Evolutionary conservation across 2,113 vertebrate species (phyloP).

Genomic region (Plecotus auritus): DNA sequence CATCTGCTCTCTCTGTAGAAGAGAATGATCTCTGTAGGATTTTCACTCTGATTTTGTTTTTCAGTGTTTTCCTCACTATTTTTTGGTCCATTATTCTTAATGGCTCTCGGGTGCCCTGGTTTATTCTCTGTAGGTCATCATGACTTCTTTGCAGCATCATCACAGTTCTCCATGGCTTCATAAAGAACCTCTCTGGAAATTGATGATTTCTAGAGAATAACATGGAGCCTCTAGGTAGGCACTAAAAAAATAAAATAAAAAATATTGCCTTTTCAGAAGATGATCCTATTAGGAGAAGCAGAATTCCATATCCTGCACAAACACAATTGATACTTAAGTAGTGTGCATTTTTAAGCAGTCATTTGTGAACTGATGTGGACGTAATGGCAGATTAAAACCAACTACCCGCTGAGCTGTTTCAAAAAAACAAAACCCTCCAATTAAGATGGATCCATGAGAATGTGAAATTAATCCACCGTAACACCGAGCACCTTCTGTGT

Average conservation of each 20-base stretch:
- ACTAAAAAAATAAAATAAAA: neutral
- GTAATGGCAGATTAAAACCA: conserved; percentile 53
- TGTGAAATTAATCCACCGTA: neutral
- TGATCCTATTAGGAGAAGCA: conserved; percentile 18
- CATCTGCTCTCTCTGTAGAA: neutral
- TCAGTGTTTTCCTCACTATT: neutral
- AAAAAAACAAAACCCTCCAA: conserved; percentile 39
- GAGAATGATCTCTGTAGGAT: neutral
- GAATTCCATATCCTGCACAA: neutral
- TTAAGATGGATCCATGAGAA: conserved; percentile 41
- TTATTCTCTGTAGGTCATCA: conserved; percentile 7
- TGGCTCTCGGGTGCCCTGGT: neutral
- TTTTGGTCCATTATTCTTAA: neutral
- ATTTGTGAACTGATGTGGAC: conserved; percentile 49
- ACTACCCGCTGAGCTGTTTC: conserved; percentile 32
- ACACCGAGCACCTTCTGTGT: neutral
- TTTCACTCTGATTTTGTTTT: neutral
- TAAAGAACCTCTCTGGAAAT: conserved; percentile 57
- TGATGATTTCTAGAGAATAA: conserved; percentile 20
- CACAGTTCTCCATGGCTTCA: neutral
- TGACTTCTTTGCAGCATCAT: neutral
- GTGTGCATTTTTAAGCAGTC: conserved; percentile 44
- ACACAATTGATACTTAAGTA: conserved; percentile 1
- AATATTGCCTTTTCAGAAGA: conserved; percentile 26
- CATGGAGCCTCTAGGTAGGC: neutral